Evolutionary conservation across 2,113 vertebrate genomes (phyloP), one percentile per base, ranked within the genome.

Genomic region (Cebus imitator): DNA sequence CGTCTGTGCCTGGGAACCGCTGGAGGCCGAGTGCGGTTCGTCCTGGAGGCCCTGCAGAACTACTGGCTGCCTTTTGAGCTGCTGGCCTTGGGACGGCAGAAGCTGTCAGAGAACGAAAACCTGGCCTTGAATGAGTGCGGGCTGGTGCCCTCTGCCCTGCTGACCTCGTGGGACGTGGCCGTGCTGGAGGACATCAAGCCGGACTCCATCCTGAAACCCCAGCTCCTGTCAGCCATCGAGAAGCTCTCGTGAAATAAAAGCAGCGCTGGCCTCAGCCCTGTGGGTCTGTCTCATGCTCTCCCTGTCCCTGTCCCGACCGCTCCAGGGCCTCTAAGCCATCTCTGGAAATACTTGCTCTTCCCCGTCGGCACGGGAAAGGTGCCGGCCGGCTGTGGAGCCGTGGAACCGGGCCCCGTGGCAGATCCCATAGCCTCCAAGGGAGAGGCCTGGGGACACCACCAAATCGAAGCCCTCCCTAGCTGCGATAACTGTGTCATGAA

Each of bases 1-100:
- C 1, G 99, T 99, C 96, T 99, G 99, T 4, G 99, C 99, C 0
- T 98, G 99, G 90, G 99, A 99, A 97, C 98, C 98, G 0, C 90
- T 99, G 3, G 97, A 99, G 0, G 98, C 66, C 0, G 98, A 99
- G 37, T 99, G 99, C 50, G 91, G 45, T 99, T 99, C 89, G 99
- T 99, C 12, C 99, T 99, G 3, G 99, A 99, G 93, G 99, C 99
- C 0, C 98, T 99, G 97, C 98, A 98, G 97, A 99, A 99, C 0
- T 99, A 99, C 97, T 99, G 99, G 99, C 99, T 99, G 97, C 99
- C 99, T 52, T 99, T 99, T 79, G 99, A 99, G 78, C 99, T 99
- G 83, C 79, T 99, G 80, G 99, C 98, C 37, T 99, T 99, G 0
- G 99, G 99, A 7, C 99, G 99, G 35, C 98, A 99, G 94, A 99